Conservation (phyloP, 23 tunicate genomes). For the Halocynthia aurantium region DNA sequence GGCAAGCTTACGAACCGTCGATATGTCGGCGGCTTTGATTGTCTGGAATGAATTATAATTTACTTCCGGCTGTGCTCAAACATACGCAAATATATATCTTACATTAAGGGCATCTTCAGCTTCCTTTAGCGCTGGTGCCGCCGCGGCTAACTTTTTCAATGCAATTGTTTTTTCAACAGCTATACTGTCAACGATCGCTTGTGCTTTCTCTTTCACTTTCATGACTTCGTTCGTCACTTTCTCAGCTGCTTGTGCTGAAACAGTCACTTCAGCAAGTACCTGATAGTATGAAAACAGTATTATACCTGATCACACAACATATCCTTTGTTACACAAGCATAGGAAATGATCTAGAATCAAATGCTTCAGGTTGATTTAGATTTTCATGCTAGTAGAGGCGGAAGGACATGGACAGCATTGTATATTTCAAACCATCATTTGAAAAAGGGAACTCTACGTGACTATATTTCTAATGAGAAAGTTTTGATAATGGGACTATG, state of each 20-base stretch:
- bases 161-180: slow-evolving; percentile 83
- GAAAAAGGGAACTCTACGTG: no score
- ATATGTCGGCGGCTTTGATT: slow-evolving; percentile 97
- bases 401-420: no score
- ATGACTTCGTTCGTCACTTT: slow-evolving; percentile 89
- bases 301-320: no score
- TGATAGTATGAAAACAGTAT: slow-evolving; percentile 2
- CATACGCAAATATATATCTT: background rate
- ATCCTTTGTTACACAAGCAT: no score
- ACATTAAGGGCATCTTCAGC: slow-evolving; percentile 99
- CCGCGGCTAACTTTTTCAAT: slow-evolving; percentile 80
- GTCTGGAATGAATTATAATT: slow-evolving; percentile 35
- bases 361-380: no score
- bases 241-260: slow-evolving; percentile 94
- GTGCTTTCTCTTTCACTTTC: slow-evolving; percentile 96
- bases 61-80: no score
- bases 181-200: slow-evolving; percentile 84
- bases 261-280: slow-evolving; percentile 95
- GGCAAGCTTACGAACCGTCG: slow-evolving; percentile 99
- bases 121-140: slow-evolving; percentile 92
- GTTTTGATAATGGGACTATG: no score
- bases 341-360: no score
- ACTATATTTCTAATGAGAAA: no score
- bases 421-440: no score
- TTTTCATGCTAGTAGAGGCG: no score